Evolutionary conservation across 2,113 vertebrate genomes (phyloP), one percentile per base, ranked within the genome.

Genomic region (Australoheros scitulus): DNA sequence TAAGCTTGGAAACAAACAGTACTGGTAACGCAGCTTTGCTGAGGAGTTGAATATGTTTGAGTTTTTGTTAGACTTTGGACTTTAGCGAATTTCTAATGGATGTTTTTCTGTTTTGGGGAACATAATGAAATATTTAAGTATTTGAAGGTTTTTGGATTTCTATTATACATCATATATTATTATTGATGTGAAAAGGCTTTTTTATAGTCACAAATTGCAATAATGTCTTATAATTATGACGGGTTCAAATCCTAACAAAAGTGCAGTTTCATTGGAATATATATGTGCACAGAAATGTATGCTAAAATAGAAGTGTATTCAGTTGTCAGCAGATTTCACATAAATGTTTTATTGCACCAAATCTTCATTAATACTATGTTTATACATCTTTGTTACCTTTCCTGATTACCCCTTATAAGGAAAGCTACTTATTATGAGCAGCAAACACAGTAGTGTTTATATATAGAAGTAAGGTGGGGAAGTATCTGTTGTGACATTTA

Each of bases 341-440:
- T 13, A 43, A 13, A 43, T 14, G 11, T 43, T 43, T 13, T 43
- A 43, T 72, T 72, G 20, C 65, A 52, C 17, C 68, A 68, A 64
- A 9, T 2, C 22, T 76, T 18, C 63, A 18, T 32, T 4, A 70
- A 70, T 24, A 47, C 22, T 18, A 1, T 50, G 8, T 81, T 18
- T 61, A 1, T 29, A 36, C 17, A 11, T 75, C 11, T 68, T 2
- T 36, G 8, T 26, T 60, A 52, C 50, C 63, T 82, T 81, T 55
- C 1, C 29, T 52, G 47, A 80, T 26, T 24, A 74, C 20, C 50
- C 0, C 1, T 77, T 61, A 34, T n/a, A 80, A 82, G 38, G 24
- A 85, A 55, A 77, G 22, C 13, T 61, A 32, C 83, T 81, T 91
- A 83, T 29, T 84, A 52, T 18, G 41, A 68, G 55, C 57, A 24